A percentile compares a stretch with the other conserved stretches of the same genome.
Conservation (phyloP, 2,797 vertebrate genomes). For the Falco biarmicus region DNA sequence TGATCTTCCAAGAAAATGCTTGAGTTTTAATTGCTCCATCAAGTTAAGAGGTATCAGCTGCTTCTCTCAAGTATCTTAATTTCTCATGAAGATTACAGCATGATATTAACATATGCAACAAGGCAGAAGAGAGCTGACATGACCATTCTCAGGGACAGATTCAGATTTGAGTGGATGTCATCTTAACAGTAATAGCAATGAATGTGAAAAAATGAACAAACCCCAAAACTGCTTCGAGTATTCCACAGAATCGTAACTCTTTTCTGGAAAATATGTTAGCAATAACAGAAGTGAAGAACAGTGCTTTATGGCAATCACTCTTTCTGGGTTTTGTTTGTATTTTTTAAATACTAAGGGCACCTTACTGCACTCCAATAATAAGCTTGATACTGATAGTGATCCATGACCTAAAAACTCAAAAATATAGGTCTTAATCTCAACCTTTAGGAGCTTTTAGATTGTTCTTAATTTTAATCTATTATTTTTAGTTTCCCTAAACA, state of each 20-base stretch:
- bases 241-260: background rate
- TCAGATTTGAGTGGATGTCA: background rate
- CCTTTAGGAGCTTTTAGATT: background rate
- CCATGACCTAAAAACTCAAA: background rate
- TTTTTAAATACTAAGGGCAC: background rate
- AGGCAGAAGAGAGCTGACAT: background rate
- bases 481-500: background rate
- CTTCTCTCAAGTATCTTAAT: conserved; percentile 2
- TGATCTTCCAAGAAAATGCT: conserved; percentile 37
- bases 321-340: background rate
- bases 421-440: background rate
- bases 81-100: conserved; percentile 17
- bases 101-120: background rate
- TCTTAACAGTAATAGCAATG: background rate
- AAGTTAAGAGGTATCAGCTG: conserved; percentile 50
- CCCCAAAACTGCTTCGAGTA: background rate
- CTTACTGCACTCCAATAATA: background rate
- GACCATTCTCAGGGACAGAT: background rate
- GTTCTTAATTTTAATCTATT: background rate
- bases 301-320: background rate
- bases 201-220: background rate
- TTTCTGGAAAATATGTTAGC: background rate
- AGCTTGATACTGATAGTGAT: background rate
- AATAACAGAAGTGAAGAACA: background rate
- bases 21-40: conserved; percentile 40